Evolutionary conservation across 1,140 invertebrate genomes (phyloP), one percentile per base, ranked within the genome.

Genomic region (Bombus confusus): DNA sequence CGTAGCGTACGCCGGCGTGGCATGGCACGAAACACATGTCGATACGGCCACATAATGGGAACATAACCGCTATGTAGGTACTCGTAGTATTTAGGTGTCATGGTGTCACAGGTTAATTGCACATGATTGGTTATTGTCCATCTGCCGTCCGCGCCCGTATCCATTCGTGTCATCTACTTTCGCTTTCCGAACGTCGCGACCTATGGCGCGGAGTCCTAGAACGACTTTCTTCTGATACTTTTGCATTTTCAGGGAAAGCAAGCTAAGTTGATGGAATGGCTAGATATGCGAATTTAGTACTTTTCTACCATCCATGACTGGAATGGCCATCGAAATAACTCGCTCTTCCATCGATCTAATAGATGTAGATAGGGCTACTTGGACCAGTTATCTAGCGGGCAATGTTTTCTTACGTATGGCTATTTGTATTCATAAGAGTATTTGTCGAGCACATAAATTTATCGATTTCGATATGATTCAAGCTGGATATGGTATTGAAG

Each of bases 41-140:
- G 93, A 93, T 94, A 93, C 91, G 88, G 92, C 93, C 94, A 92
- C 93, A 94, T 94, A 94, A 94, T 94, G 92, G 93, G 92, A 93
- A 94, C 93, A 94, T 94, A 94, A 94, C 92, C 91, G 90, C 91
- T 90, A 86, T 89, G 88, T 91, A 92, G 90, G 86, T 88, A 90
- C 88, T 86, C 78, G 77, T 79, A 91, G 92, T 93, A 93, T 94
- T 94, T 93, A 93, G 93, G 92, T 93, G 92, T 94, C 93, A 94
- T 89, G 87, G 92, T 94, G 93, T 93, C 92, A 93, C 88, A 91
- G 91, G 93, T 94, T 94, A 94, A 94, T 94, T 94, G 93, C 91
- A 92, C 92, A 92, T 93, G 92, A 94, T 94, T 94, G 93, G 93
- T 93, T 92, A 94, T 93, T 94, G 93, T 93, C 90, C 83, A 87